A percentile compares a stretch with the other conserved stretches of the same genome.
Conservation (phyloP, 2,888 invertebrate genomes). For the Agrilus biguttatus region DNA sequence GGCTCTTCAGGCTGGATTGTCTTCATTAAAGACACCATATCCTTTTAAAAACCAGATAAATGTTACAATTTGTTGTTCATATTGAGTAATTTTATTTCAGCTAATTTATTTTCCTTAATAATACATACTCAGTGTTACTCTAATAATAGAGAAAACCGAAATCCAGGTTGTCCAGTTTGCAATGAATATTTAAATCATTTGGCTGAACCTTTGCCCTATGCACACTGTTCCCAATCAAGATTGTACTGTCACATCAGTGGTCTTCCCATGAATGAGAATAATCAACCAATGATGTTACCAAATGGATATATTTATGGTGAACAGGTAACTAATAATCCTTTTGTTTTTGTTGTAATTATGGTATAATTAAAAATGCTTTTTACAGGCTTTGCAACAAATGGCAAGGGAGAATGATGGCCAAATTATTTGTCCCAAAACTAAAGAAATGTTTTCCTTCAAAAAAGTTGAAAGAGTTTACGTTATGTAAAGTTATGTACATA, state of each 20-base stretch:
- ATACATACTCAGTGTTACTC: conserved; percentile 53
- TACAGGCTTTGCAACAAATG: conserved; percentile 78
- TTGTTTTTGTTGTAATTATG: conserved; percentile 4
- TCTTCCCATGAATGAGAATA: conserved; percentile 88
- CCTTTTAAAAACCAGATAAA: conserved; percentile 28
- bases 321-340: conserved; percentile 42
- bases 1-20: conserved; percentile 82
- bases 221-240: conserved; percentile 92
- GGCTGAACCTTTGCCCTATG: conserved; percentile 77
- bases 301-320: conserved; percentile 96
- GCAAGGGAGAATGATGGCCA: conserved; percentile 81
- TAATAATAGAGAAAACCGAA: conserved; percentile 46
- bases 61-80: not conserved
- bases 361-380: conserved; percentile 15
- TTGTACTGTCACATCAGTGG: conserved; percentile 86
- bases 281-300: conserved; percentile 96
- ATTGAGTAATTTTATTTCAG: not conserved
- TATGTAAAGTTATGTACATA: conserved; percentile 49
- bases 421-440: conserved; percentile 87
- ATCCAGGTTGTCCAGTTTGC: conserved; percentile 87
- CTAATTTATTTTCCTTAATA: conserved; percentile 11
- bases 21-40: conserved; percentile 88
- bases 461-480: conserved; percentile 95
- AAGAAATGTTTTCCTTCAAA: conserved; percentile 77
- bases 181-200: conserved; percentile 74